Base-by-base conservation (phyloP, 2,888 invertebrate genomes). In the Arge pagana region DNA sequence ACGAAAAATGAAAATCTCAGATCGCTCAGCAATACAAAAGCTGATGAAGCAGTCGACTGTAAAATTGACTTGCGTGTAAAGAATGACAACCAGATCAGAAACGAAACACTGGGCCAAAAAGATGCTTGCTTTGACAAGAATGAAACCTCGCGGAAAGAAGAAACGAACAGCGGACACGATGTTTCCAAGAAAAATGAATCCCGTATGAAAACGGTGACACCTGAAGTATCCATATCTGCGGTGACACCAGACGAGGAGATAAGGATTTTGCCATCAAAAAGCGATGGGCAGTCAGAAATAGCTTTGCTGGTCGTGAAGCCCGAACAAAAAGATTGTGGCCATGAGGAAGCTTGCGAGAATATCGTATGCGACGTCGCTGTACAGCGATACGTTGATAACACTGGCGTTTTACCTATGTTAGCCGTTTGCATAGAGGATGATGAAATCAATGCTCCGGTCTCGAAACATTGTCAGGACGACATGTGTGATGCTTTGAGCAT, bases 241-340 rank as follows among this genome's bases (percentile, higher is more conserved):
- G 36, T 62, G 1, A 55, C 55, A 23, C 40, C 48, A n/a, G 56
- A 53, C 6, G 67, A 67, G 4, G 61, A 61, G 36, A 59, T 57
- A 4, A 67, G 63, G 52, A 50, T 73, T 3, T 58, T 76, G 19
- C 74, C 74, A 5, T 70, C 75, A 0, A 76, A 75, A 56, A 64
- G 45, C 6, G 60, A 66, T 13, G 74, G 72, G 18, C 71, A 71
- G 36, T 76, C 75, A 1, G 71, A 70, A 36, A 67, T 76, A 26
- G 53, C 65, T 3, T 53, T 76, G 40, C 51, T 71, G 18, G 73
- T 71, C 2, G 56, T 76, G 30, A 52, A 54, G 15, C 56, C 58
- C 0, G 60, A 64, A 30, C 58, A 51, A 18, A 72, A 68, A 55
- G 21, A 56, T 1, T 76, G 75, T 45, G 72, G 72, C 4, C 75